Conservation (phyloP, 2,113 vertebrate species). For the Monopterus albus region DNA sequence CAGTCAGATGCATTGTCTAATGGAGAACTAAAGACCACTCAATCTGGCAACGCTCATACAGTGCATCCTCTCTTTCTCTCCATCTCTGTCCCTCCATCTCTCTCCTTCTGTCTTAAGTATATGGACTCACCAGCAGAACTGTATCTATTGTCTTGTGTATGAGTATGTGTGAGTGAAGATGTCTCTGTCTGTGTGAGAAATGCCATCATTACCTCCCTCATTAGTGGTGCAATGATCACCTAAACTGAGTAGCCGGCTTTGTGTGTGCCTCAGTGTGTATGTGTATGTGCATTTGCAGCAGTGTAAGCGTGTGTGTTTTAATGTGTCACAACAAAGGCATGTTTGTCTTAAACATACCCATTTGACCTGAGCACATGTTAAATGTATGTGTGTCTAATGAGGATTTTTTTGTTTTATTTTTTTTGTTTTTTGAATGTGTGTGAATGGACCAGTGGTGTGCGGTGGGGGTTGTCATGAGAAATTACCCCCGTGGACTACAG, state of each 20-base stretch:
- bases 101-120: conserved; percentile 16
- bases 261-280: conserved; percentile 2
- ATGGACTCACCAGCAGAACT: conserved; percentile 27
- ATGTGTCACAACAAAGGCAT: conserved; percentile 5
- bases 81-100: conserved; percentile 8
- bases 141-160: conserved; percentile 32
- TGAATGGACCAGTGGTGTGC: conserved; percentile 62
- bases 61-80: conserved; percentile 8
- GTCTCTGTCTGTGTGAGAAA: conserved; percentile 75
- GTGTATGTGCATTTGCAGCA: conserved; percentile 7
- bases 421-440: conserved; percentile 43
- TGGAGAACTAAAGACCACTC: conserved; percentile 64
- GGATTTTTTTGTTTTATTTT: neutral
- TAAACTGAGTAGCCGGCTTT: conserved; percentile 57
- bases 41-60: conserved; percentile 62
- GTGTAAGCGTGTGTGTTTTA: conserved; percentile 12
- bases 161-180: conserved; percentile 48
- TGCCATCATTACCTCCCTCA: conserved; percentile 79
- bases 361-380: conserved; percentile 40
- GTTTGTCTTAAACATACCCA: conserved; percentile 30
- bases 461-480: conserved; percentile 76
- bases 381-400: conserved; percentile 42
- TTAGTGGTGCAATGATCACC: conserved; percentile 80
- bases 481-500: conserved; percentile 77
- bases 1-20: conserved; percentile 55